phyloP scores from a whole-genome alignment of 2,113 vertebrate species.

The pig (Sus scrofa) region DNA sequence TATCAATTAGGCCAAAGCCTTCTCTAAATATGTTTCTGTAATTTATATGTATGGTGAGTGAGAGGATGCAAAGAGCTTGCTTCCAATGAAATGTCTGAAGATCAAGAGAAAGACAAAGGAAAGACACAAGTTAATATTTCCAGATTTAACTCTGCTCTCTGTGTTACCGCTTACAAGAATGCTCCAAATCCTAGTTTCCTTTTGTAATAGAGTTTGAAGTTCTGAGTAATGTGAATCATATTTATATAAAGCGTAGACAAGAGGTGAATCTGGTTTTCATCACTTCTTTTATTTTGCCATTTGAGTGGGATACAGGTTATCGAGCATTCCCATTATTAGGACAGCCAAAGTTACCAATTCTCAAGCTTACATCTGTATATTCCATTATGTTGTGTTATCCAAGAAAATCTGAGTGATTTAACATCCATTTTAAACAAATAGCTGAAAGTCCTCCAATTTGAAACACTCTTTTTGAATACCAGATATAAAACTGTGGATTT shows the following conservation, averaged over 20 bases:
- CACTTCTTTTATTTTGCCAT: background rate
- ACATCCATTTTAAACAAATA: slow-evolving; percentile 65
- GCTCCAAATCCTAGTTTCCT: background rate
- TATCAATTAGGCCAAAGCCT: slow-evolving; percentile 7
- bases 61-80: background rate
- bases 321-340: background rate
- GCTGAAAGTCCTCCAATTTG: background rate
- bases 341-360: slow-evolving; percentile 50
- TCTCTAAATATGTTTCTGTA: slow-evolving; percentile 54
- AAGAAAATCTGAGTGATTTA: slow-evolving; percentile 66
- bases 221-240: slow-evolving; percentile 4
- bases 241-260: slow-evolving; percentile 22
- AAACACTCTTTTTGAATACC: slow-evolving; percentile 48
- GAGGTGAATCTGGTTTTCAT: background rate
- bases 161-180: slow-evolving; percentile 21
- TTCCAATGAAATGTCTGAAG: slow-evolving; percentile 5
- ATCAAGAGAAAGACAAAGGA: background rate
- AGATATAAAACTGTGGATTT: slow-evolving; percentile 2
- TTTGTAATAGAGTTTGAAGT: slow-evolving; percentile 13
- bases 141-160: slow-evolving; percentile 7
- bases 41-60: slow-evolving; percentile 9
- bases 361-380: slow-evolving; percentile 28
- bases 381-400: slow-evolving; percentile 26
- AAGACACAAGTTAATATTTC: background rate
- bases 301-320: background rate